Conservation (phyloP, 2,797 vertebrate species). For the Adrianichthys oophorus region DNA sequence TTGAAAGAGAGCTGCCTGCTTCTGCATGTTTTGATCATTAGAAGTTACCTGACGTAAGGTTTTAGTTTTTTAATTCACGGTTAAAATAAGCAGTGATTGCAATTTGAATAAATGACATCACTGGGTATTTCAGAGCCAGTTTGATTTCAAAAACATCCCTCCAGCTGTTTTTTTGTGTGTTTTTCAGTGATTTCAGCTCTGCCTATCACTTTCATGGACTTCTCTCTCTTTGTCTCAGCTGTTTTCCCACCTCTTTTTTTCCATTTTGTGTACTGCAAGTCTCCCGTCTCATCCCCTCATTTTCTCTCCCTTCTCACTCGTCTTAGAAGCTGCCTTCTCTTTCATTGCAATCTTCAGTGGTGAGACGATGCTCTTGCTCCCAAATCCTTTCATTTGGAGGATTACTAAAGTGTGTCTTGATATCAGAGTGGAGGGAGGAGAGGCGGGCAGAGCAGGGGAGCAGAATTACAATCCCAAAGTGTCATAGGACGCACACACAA, state of each 20-base stretch:
- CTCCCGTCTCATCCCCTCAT: slow-evolving; percentile 23
- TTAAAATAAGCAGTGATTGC: no score
- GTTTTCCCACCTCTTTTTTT: slow-evolving; percentile 26
- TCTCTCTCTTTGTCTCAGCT: slow-evolving; percentile 29
- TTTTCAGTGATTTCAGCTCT: no score
- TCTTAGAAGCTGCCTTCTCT: slow-evolving; percentile 66
- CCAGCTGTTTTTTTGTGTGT: no score
- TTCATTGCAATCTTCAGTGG: slow-evolving; percentile 69
- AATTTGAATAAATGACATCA: no score
- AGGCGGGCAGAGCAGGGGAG: slow-evolving; percentile 25
- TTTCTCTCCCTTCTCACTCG: slow-evolving; percentile 55
- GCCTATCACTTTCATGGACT: slow-evolving; percentile 16
- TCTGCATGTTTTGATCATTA: no score
- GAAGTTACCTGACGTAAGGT: no score
- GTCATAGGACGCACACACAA: slow-evolving; percentile 54
- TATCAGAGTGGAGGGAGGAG: slow-evolving; percentile 62
- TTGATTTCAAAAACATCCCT: no score
- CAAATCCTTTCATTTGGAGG: slow-evolving; percentile 77
- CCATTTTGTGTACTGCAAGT: slow-evolving; percentile 32
- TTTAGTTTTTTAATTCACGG: no score
- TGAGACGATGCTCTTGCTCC: slow-evolving; percentile 67
- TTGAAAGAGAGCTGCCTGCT: no score
- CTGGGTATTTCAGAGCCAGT: no score
- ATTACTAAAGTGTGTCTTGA: slow-evolving; percentile 77
- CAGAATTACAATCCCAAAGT: slow-evolving; percentile 51